Evolutionary conservation across 2,888 invertebrate species (phyloP), one percentile per base, ranked within the genome.

Genomic region (Microctonus hyperodae): DNA sequence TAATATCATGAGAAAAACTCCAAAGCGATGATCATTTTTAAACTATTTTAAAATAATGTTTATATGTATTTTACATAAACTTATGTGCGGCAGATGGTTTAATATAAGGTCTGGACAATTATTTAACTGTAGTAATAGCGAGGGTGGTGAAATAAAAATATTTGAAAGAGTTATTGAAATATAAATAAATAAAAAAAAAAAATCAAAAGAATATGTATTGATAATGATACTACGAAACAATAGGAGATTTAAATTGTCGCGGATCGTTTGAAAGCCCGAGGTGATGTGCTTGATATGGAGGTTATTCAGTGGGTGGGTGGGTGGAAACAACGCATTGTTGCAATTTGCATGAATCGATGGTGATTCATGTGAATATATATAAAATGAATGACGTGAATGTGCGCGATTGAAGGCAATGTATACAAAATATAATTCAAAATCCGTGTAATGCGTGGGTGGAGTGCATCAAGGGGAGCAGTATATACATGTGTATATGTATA

Each of bases 321-420:
- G 53, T 57, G 69, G 67, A 63, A 72, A 73, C 62, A 56, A 50
- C 69, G 79, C 80, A 81, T 82, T 82, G 81, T 79, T 76, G 76
- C 77, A 80, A 83, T 83, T 82, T 81, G 78, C 81, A 82, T 80
- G 81, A 81, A 82, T 82, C 82, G 81, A 82, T 81, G 79, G 78
- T 78, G 81, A 82, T 81, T 81, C 80, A 81, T 22, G 10, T 44
- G 4, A 0, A 51, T 28, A 28, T 44, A 44, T 16, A 31, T 28
- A 58, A 31, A 48, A 48, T 16, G 33, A 58, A 61, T 37, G 68
- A 53, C 3, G 59, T 31, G 64, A 65, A 20, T 59, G 51, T 59
- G 71, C 40, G 64, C 67, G 65, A 65, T 57, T 65, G 64, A 44
- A 44, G n/a, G 44, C 16, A 7, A 44, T 16, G 44, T 20, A 44